Conservation (phyloP, 2,113 vertebrate genomes). For the Trinectes maculatus region DNA sequence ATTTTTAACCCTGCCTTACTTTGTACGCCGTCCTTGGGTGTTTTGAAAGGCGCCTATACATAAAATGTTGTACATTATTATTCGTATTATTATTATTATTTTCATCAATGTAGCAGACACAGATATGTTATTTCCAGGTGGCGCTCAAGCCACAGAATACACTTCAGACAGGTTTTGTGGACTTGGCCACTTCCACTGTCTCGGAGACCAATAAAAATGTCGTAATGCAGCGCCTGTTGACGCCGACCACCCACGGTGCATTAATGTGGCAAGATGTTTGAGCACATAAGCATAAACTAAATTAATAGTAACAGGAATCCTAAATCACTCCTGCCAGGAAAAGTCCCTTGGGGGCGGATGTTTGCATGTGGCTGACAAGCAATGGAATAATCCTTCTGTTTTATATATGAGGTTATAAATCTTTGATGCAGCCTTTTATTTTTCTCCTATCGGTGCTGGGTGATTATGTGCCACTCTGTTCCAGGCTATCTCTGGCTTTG, state of each 20-base stretch:
- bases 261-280: constrained; percentile 45
- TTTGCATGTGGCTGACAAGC: constrained; percentile 53
- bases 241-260: constrained; percentile 32
- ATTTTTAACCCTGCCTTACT: too few relatives aligned
- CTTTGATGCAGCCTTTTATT: constrained; percentile 28
- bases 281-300: constrained; percentile 41
- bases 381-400: constrained; percentile 39
- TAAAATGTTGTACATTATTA: too few relatives aligned
- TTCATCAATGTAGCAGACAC: too few relatives aligned
- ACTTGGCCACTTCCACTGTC: background rate
- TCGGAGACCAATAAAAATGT: constrained; percentile 1
- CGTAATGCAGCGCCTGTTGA: background rate
- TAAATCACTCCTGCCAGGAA: constrained; percentile 41
- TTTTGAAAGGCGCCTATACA: too few relatives aligned
- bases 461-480: constrained; percentile 37
- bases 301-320: constrained; percentile 47
- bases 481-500: constrained; percentile 19
- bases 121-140: too few relatives aligned
- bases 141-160: too few relatives aligned
- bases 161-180: too few relatives aligned
- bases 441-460: constrained; percentile 1
- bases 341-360: constrained; percentile 13
- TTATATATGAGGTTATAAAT: constrained; percentile 46
- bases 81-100: too few relatives aligned
- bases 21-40: too few relatives aligned